These are phyloP conservation scores for Anthopleura sola DNA, from an alignment of 64 coral and sea anemone genomes.

Conservation along the genomic window DNA sequence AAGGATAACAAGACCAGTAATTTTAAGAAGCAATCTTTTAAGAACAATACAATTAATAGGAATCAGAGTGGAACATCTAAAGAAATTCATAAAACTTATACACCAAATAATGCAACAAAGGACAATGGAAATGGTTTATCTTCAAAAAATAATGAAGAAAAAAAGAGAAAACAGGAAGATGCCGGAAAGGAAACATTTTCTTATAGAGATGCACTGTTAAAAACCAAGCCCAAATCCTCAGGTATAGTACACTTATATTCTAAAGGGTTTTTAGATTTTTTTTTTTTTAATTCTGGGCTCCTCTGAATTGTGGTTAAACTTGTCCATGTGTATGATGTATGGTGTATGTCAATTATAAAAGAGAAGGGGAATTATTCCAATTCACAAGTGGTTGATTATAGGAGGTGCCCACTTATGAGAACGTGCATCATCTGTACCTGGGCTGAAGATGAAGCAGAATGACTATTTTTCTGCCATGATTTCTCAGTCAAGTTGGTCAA, in stretches of 20 bases:
- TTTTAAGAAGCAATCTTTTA: slow-evolving; percentile 32
- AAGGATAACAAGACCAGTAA: slow-evolving; percentile 36
- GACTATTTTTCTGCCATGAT: too few species aligned
- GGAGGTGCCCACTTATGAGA: too few species aligned
- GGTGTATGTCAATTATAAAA: too few species aligned
- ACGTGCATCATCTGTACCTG: too few species aligned
- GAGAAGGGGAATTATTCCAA: too few species aligned
- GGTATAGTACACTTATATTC: slow-evolving; percentile 17
- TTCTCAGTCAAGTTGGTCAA: too few species aligned
- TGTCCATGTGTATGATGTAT: too few species aligned
- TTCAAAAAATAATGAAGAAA: background rate
- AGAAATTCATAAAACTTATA: background rate
- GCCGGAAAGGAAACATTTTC: slow-evolving; percentile 18
- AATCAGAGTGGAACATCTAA: background rate
- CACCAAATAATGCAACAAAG: background rate
- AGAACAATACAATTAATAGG: background rate
- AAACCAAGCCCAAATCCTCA: slow-evolving; percentile 43
- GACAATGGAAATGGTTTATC: background rate
- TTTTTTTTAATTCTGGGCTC: background rate
- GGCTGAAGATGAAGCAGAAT: too few species aligned
- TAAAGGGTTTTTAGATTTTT: background rate
- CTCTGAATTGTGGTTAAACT: too few species aligned
- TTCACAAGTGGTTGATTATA: too few species aligned
- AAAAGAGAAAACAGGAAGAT: background rate
- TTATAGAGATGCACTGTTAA: slow-evolving; percentile 85